Percentiles rank a stretch among this genome's conserved stretches.
These are phyloP conservation scores for Austrofundulus limnaeus DNA, from an alignment of 2,113 vertebrate genomes.

Conservation along the genomic window DNA sequence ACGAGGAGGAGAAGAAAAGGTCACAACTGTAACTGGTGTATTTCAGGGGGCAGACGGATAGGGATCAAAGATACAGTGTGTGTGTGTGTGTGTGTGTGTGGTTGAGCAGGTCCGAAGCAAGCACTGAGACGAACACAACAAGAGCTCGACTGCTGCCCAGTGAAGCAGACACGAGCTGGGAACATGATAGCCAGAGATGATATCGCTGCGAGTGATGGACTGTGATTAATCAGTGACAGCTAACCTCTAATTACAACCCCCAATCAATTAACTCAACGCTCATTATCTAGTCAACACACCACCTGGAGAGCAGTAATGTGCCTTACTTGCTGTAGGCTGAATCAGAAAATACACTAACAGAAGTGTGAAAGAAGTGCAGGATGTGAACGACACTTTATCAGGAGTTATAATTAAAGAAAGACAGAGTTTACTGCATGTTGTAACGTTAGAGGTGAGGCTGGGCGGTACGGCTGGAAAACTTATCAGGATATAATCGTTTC, in stretches of 20 bases:
- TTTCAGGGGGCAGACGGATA: neutral
- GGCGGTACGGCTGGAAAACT: no score
- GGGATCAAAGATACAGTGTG: neutral
- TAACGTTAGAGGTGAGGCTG: neutral
- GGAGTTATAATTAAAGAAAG: neutral
- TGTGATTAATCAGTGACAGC: slow-evolving; percentile 78
- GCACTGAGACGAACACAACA: slow-evolving; percentile 26
- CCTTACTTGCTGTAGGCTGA: slow-evolving; percentile 57
- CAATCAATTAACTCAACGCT: slow-evolving; percentile 73
- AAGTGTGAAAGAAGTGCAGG: slow-evolving; percentile 4
- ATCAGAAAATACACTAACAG: slow-evolving; percentile 38
- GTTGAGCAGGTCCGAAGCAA: slow-evolving; percentile 27
- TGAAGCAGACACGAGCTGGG: slow-evolving; percentile 49
- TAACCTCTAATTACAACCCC: slow-evolving; percentile 75
- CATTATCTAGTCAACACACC: slow-evolving; percentile 73
- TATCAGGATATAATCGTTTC: no score
- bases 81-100: neutral
- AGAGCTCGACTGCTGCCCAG: slow-evolving; percentile 30
- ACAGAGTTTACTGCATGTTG: neutral
- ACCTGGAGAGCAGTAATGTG: slow-evolving; percentile 70
- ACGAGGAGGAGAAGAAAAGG: slow-evolving; percentile 5
- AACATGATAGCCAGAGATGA: slow-evolving; percentile 45
- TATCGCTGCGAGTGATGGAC: slow-evolving; percentile 49
- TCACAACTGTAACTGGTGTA: slow-evolving; percentile 2
- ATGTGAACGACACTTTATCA: neutral